Conservation (phyloP, 2,888 invertebrate species). For the Macrosiphum euphorbiae region DNA sequence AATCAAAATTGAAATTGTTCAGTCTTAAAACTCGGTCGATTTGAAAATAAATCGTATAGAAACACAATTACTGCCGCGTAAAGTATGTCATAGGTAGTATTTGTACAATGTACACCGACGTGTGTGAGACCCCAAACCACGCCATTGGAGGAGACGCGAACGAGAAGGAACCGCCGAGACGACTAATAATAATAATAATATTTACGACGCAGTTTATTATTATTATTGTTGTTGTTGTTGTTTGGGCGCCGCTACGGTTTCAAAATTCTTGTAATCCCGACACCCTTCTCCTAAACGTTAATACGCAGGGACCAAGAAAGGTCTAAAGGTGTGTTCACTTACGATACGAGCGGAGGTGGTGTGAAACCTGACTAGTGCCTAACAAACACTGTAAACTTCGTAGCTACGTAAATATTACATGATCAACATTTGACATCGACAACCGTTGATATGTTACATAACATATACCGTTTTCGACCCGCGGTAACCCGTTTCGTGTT, state of each 20-base stretch:
- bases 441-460: background rate
- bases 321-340: background rate
- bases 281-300: constrained; percentile 1
- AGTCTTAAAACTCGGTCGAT: background rate
- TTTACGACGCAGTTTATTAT: constrained; percentile 20
- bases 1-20: background rate
- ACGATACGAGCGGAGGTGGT: background rate
- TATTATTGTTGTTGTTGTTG: background rate
- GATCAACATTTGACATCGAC: background rate
- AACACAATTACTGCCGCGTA: background rate
- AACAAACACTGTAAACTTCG: background rate
- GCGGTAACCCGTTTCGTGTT: background rate
- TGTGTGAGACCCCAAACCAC: background rate
- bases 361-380: constrained; percentile 38
- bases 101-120: background rate
- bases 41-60: background rate
- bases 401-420: background rate
- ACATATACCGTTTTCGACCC: background rate
- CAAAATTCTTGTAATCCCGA: constrained; percentile 38
- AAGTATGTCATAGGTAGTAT: background rate
- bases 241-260: background rate
- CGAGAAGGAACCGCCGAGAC: background rate
- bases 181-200: background rate
- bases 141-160: background rate
- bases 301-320: background rate